These are phyloP conservation scores for Parauchenoglanis ngamensis DNA, from an alignment of 2,797 vertebrate genomes.

Conservation along the genomic window DNA sequence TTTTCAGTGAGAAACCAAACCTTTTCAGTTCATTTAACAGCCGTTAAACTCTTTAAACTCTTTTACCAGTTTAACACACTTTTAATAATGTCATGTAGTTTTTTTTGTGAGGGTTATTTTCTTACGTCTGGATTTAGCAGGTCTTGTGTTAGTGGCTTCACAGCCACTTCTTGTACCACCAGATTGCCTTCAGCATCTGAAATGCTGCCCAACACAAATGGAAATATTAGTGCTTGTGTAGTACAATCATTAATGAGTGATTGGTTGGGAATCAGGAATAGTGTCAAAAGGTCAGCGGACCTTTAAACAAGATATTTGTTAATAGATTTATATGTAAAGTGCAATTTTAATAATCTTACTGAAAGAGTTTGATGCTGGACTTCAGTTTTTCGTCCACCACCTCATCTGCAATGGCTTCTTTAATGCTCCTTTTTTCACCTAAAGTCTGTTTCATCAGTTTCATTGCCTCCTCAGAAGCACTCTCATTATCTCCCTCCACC, in stretches of 20 bases:
- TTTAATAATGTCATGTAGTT: not conserved
- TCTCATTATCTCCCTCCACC: constrained; percentile 81
- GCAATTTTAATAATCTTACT: constrained; percentile 70
- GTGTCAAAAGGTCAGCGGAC: not conserved
- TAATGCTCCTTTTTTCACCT: constrained; percentile 74
- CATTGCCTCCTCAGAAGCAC: constrained; percentile 72
- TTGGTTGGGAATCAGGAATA: not conserved
- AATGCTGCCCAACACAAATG: constrained; percentile 64
- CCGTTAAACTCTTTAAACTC: not conserved
- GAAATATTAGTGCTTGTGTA: not conserved
- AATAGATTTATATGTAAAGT: not conserved
- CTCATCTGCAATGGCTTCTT: constrained; percentile 68
- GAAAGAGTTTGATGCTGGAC: constrained; percentile 81
- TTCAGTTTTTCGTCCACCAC: constrained; percentile 76
- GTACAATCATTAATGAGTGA: not conserved
- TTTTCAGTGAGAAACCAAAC: not conserved
- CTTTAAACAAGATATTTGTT: not conserved
- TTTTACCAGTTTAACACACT: not conserved
- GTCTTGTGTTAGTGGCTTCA: constrained; percentile 81
- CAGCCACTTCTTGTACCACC: constrained; percentile 81
- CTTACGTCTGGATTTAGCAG: constrained; percentile 79
- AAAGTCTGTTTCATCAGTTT: constrained; percentile 74
- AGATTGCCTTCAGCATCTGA: constrained; percentile 78
- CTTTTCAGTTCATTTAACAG: not conserved
- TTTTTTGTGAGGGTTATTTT: constrained; percentile 1